Percentiles rank a stretch among this genome's conserved stretches.
Evolutionary conservation across 2,888 invertebrate genomes (phyloP).

Genomic region (Oscheius onirici): DNA sequence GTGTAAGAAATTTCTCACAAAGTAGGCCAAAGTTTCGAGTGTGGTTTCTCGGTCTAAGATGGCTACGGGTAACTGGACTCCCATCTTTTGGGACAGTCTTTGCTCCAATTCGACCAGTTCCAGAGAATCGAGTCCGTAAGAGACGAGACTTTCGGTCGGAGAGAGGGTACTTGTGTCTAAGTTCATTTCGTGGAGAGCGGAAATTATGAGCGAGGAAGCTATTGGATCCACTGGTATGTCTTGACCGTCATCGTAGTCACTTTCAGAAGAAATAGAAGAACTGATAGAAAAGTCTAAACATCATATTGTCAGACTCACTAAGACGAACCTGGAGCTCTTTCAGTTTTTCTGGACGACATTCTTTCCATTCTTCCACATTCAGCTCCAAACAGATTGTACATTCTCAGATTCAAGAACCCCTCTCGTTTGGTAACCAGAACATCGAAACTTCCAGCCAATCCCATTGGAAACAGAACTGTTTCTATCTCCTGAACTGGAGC

Average conservation of each 20-base stretch:
- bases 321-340: neutral
- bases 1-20: neutral
- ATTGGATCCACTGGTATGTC: neutral
- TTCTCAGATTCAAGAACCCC: neutral
- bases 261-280: neutral
- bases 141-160: conserved; percentile 1
- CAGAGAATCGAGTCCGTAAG: conserved; percentile 29
- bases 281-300: too few species aligned
- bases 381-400: conserved; percentile 24
- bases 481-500: neutral
- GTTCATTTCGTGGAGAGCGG: conserved; percentile 8
- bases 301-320: too few species aligned
- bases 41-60: neutral
- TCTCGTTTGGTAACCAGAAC: neutral
- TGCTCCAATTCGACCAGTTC: conserved; percentile 24
- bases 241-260: neutral
- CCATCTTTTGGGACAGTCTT: neutral
- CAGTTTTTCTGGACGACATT: neutral
- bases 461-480: conserved; percentile 19
- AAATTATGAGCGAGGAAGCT: neutral
- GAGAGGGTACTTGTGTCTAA: conserved; percentile 4
- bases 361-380: conserved; percentile 19
- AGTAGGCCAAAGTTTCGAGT: neutral
- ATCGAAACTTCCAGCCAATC: conserved; percentile 9
- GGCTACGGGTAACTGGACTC: neutral